Conservation (phyloP, 1,140 invertebrate genomes). For the Lethocerus indicus region DNA sequence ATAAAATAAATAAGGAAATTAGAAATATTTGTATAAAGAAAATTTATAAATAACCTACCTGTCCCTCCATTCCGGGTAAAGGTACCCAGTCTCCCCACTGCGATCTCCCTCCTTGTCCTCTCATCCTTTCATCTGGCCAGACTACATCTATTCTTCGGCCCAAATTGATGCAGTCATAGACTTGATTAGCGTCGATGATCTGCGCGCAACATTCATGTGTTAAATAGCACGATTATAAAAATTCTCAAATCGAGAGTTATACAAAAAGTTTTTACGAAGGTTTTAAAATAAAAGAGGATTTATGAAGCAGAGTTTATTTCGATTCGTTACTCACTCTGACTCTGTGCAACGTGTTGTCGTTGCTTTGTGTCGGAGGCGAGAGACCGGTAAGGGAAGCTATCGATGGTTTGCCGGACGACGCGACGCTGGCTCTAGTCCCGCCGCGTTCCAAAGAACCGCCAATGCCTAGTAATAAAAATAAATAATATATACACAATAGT, state of each 20-base stretch:
- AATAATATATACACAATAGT: too few relatives aligned
- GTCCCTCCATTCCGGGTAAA: conserved; percentile 75
- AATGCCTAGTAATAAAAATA: conserved; percentile 11
- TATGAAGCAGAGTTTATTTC: not conserved
- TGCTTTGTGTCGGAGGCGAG: conserved; percentile 22
- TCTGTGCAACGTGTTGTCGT: conserved; percentile 29
- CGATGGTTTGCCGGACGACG: conserved; percentile 62
- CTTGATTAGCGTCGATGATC: conserved; percentile 58
- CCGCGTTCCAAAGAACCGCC: conserved; percentile 33
- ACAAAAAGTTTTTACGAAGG: too few relatives aligned
- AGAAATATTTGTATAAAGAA: not conserved
- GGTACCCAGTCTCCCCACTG: conserved; percentile 83
- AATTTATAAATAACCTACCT: conserved; percentile 28
- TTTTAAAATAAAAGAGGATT: not conserved
- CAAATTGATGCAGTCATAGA: conserved; percentile 80
- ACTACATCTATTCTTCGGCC: conserved; percentile 74
- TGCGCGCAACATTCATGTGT: conserved; percentile 22
- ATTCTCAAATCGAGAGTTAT: too few relatives aligned
- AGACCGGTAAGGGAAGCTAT: conserved; percentile 63
- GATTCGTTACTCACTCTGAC: conserved; percentile 30
- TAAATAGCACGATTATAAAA: too few relatives aligned
- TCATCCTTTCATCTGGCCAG: conserved; percentile 81
- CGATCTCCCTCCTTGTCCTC: conserved; percentile 63
- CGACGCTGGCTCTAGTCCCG: conserved; percentile 60
- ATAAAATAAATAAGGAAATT: not conserved